These are phyloP conservation scores for Agelastica alni DNA, from an alignment of 2,888 invertebrate genomes.

Conservation along the genomic window DNA sequence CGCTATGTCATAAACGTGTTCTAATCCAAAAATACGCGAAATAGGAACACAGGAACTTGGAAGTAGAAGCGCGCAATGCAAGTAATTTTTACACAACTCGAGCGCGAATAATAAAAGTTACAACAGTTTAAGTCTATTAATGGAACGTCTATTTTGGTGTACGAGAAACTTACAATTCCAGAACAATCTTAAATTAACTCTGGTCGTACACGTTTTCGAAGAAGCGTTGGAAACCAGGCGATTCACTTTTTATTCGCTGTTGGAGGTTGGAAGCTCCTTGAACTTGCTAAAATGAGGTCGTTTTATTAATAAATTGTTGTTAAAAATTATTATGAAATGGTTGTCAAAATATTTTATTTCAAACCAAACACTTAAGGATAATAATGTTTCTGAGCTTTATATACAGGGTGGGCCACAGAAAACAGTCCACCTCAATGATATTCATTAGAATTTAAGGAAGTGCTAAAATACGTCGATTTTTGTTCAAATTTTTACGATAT, in stretches of 20 bases:
- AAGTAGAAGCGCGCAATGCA: slow-evolving; percentile 1
- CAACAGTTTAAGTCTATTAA: slow-evolving; percentile 5
- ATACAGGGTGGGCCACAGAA: no score
- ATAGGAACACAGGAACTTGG: slow-evolving; percentile 19
- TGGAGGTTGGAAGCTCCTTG: slow-evolving; percentile 5
- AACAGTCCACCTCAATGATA: no score
- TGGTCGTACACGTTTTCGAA: slow-evolving; percentile 4
- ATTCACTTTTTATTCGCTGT: slow-evolving; percentile 1
- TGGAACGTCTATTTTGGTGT: slow-evolving; percentile 10
- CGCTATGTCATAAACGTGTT: slow-evolving; percentile 7
- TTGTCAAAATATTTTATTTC: no score
- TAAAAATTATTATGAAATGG: no score
- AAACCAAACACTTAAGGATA: no score
- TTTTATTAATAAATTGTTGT: background rate
- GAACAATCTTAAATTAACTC: slow-evolving; percentile 17
- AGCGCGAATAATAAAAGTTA: slow-evolving; percentile 10
- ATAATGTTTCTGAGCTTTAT: no score
- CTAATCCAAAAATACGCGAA: slow-evolving; percentile 25
- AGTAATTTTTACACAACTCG: slow-evolving; percentile 12
- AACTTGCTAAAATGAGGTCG: slow-evolving; percentile 9
- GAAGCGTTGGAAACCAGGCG: slow-evolving; percentile 1
- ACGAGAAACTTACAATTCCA: slow-evolving; percentile 14
- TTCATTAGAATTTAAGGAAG: no score
- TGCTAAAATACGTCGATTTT: no score
- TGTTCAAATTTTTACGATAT: no score